phyloP scores from a whole-genome alignment of 2,797 vertebrate genomes.

The Anguilla megastoma region DNA sequence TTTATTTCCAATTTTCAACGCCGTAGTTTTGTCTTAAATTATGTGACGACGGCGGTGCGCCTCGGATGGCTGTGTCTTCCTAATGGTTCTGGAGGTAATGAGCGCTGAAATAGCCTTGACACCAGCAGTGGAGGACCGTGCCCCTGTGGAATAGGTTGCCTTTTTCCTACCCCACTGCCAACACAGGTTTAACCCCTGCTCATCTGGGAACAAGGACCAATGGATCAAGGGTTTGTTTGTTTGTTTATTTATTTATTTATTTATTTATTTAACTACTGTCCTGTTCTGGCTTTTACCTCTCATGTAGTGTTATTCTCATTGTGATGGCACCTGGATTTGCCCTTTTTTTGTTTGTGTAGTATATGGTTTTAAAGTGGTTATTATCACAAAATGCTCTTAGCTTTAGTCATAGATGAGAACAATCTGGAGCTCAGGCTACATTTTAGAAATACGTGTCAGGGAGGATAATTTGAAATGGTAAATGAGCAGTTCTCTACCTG shows the following conservation, averaged over 20 bases:
- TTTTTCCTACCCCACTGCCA: constrained; percentile 59
- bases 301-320: constrained; percentile 34
- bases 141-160: constrained; percentile 56
- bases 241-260: neutral
- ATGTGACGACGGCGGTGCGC: constrained; percentile 56
- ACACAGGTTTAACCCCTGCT: constrained; percentile 39
- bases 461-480: neutral
- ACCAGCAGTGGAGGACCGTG: constrained; percentile 58
- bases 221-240: constrained; percentile 1
- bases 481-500: neutral
- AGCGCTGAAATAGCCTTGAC: constrained; percentile 75
- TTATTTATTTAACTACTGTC: constrained; percentile 9
- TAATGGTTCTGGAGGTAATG: constrained; percentile 80
- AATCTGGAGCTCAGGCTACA: neutral
- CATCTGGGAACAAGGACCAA: constrained; percentile 13
- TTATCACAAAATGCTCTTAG: constrained; percentile 14
- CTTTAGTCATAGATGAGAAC: neutral
- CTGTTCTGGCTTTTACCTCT: neutral
- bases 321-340: constrained; percentile 10
- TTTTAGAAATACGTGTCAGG: neutral
- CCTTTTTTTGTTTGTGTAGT: constrained; percentile 38
- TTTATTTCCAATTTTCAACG: constrained; percentile 77
- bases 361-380: constrained; percentile 47
- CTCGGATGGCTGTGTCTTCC: constrained; percentile 66
- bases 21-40: constrained; percentile 69